Evolutionary conservation across 1,140 invertebrate genomes (phyloP), one percentile per base, ranked within the genome.

Genomic region (Rhysida immarginata): DNA sequence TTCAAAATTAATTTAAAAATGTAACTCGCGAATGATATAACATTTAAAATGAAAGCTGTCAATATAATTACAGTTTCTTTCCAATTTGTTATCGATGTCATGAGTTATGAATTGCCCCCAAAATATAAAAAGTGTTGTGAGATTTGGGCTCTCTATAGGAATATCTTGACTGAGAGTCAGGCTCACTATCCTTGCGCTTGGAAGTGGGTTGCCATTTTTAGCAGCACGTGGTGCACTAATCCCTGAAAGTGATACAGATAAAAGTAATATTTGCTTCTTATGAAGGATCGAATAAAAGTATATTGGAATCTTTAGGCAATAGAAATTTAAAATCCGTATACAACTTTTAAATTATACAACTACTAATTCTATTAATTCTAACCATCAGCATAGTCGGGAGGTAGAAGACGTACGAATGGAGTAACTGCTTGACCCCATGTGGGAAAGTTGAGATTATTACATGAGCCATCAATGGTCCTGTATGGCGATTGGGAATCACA

Each of bases 81-180:
- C 44, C 8, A 46, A 3, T 46, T 51, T 51, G 49, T 49, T 18
- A 21, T 41, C 14, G 35, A 54, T 21, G 42, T 54, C 53, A 23
- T 54, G 53, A 43, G 8, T 44, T 3, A 54, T 54, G 27, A 54
- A 43, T 21, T 54, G 53, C 11, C 53, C 53, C 53, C 53, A 54
- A 3, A 54, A 13, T 21, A 44, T 44, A 41, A 54, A 42, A 11
- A 54, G 78, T 1, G 89, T 68, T 2, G 81, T 85, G 73, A 79
- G 86, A 48, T 79, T 68, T 0, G 75, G 79, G 68, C 88, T 84
- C 26, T 73, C 67, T 13, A 51, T 20, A 5, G 49, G 49, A 5
- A 51, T 3, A 27, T 51, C 49, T 25, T 24, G 24, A 51, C 20
- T 51, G 5, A 27, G 24, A 5, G 49, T 25, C 24, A 51, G 24